These are phyloP conservation scores for Potorous gilbertii DNA, from an alignment of 2,797 vertebrate species.

Conservation along the genomic window DNA sequence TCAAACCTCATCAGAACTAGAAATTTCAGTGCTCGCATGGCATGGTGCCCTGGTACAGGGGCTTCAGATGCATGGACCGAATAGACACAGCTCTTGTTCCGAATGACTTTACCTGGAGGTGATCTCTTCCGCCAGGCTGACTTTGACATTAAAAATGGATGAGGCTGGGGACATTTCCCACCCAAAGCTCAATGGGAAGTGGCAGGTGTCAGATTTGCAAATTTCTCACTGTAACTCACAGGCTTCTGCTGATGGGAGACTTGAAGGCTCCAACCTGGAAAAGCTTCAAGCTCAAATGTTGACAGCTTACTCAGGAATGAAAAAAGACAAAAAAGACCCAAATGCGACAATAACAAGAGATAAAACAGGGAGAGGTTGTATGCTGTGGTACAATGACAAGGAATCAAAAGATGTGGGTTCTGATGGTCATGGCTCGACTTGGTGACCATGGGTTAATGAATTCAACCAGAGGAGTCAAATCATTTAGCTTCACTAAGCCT, in stretches of 20 bases:
- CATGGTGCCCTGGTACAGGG: not conserved
- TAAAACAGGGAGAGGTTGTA: not conserved
- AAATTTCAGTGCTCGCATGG: not conserved
- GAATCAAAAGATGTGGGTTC: not conserved
- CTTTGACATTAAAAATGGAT: conserved; percentile 84
- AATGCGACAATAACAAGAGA: not conserved
- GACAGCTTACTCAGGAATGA: conserved; percentile 36
- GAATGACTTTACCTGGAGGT: conserved; percentile 84
- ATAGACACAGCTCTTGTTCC: conserved; percentile 70
- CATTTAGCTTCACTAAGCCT: not conserved
- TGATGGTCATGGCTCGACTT: not conserved
- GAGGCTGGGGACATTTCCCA: conserved; percentile 79
- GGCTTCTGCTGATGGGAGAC: conserved; percentile 78
- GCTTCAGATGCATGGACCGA: conserved; percentile 8
- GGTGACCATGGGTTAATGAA: not conserved
- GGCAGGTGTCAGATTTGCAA: conserved; percentile 84
- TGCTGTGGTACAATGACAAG: not conserved
- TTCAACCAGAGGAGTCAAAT: not conserved
- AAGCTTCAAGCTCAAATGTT: conserved; percentile 56
- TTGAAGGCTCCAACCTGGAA: conserved; percentile 77
- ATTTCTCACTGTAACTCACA: conserved; percentile 77
- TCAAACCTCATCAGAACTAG: not conserved
- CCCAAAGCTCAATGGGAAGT: conserved; percentile 81
- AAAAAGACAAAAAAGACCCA: not conserved
- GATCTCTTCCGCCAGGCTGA: conserved; percentile 82